Percentiles rank a stretch among this genome's conserved stretches.
These are phyloP conservation scores for Sisyra nigra DNA, from an alignment of 2,888 invertebrate species.

Conservation along the genomic window DNA sequence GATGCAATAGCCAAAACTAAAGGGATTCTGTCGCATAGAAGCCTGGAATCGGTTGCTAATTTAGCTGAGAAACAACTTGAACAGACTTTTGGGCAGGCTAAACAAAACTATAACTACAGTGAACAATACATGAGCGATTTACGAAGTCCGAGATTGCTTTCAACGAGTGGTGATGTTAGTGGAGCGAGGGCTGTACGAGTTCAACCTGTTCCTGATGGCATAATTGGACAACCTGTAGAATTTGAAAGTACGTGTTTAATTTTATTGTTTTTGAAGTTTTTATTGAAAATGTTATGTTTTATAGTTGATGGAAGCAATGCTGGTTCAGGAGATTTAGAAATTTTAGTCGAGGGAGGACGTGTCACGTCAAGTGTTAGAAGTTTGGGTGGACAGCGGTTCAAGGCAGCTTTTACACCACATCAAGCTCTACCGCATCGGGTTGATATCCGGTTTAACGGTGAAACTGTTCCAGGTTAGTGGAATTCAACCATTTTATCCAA, in stretches of 20 bases:
- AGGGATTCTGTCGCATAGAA: conserved; percentile 51
- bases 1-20: conserved; percentile 68
- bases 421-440: conserved; percentile 73
- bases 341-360: conserved; percentile 86
- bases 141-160: neutral
- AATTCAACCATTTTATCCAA: neutral
- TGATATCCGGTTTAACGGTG: conserved; percentile 88
- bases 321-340: conserved; percentile 92
- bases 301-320: conserved; percentile 87
- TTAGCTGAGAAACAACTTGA: conserved; percentile 43
- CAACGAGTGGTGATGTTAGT: neutral
- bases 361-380: conserved; percentile 89
- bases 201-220: conserved; percentile 70
- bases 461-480: conserved; percentile 70
- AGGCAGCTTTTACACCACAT: conserved; percentile 87
- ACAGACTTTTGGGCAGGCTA: conserved; percentile 18
- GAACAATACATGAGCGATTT: conserved; percentile 13
- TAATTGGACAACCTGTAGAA: conserved; percentile 81
- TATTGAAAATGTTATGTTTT: neutral
- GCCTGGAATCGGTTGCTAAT: conserved; percentile 53
- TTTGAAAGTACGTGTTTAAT: conserved; percentile 67
- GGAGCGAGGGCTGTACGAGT: conserved; percentile 79
- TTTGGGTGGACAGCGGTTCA: conserved; percentile 73
- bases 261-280: neutral
- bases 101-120: conserved; percentile 16